These are phyloP conservation scores for Dicerorhinus sumatrensis DNA, from an alignment of 2,113 vertebrate genomes.

Conservation along the genomic window DNA sequence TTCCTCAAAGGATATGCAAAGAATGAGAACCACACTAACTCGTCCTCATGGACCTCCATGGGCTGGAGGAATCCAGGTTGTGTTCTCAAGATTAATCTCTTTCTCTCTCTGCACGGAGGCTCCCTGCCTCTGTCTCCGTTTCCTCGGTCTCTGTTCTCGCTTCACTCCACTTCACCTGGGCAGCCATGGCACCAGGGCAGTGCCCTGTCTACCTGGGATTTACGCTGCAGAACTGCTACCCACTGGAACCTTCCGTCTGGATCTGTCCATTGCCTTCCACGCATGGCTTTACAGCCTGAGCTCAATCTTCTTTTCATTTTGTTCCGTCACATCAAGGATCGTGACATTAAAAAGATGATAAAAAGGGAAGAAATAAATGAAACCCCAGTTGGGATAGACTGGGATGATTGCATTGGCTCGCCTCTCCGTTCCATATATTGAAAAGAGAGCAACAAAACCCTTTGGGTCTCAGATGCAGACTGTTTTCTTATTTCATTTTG, in stretches of 20 bases:
- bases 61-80: background rate
- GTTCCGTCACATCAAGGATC: background rate
- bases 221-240: fast-evolving
- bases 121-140: background rate
- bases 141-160: background rate
- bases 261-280: background rate
- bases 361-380: background rate
- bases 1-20: background rate
- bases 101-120: background rate
- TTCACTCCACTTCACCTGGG: background rate
- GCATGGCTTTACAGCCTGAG: background rate
- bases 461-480: background rate
- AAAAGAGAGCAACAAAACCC: background rate
- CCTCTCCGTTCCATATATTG: background rate
- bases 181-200: background rate
- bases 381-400: background rate
- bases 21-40: background rate
- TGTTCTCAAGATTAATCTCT: background rate
- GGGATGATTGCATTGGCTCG: background rate
- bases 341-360: background rate
- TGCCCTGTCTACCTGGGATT: background rate
- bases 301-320: background rate
- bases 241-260: background rate
- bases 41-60: background rate
- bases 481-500: background rate